These are phyloP conservation scores for Drosophila yakuba DNA, from an alignment of 1,140 invertebrate species.

Conservation along the genomic window DNA sequence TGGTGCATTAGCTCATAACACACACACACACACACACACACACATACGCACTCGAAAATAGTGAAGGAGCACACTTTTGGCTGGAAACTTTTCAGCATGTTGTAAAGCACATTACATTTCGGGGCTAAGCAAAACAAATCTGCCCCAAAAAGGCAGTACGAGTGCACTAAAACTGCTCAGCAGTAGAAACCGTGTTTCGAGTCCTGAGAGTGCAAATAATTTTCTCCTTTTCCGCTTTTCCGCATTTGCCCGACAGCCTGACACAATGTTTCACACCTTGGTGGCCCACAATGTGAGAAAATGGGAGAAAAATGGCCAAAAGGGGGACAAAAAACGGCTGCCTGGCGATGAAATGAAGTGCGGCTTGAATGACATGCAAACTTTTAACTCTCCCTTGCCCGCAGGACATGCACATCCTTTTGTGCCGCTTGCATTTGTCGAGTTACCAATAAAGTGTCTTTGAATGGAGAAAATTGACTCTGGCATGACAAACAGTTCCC, in stretches of 20 bases:
- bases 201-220: constrained; percentile 55
- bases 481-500: constrained; percentile 78
- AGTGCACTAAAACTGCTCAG: constrained; percentile 59
- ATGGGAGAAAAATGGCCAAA: constrained; percentile 18
- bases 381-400: constrained; percentile 54
- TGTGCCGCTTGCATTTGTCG: constrained; percentile 35
- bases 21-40: constrained; percentile 6
- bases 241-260: constrained; percentile 3
- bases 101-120: constrained; percentile 74
- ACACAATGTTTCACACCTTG: constrained; percentile 74
- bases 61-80: constrained; percentile 43
- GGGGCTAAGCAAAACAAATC: constrained; percentile 77
- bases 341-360: constrained; percentile 60
- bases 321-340: constrained; percentile 3
- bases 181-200: constrained; percentile 27
- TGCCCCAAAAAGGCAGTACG: constrained; percentile 33
- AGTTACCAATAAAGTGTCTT: constrained; percentile 77
- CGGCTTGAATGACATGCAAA: constrained; percentile 79
- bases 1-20: constrained; percentile 49
- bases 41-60: constrained; percentile 1
- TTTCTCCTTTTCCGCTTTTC: constrained; percentile 30
- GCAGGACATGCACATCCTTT: constrained; percentile 25
- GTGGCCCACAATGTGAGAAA: constrained; percentile 19
- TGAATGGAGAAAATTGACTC: constrained; percentile 79
- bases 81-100: constrained; percentile 71